A percentile compares a stretch with the other conserved stretches of the same genome.
These are phyloP conservation scores for Lingula anatina DNA, from an alignment of 2,888 invertebrate species.

Conservation along the genomic window DNA sequence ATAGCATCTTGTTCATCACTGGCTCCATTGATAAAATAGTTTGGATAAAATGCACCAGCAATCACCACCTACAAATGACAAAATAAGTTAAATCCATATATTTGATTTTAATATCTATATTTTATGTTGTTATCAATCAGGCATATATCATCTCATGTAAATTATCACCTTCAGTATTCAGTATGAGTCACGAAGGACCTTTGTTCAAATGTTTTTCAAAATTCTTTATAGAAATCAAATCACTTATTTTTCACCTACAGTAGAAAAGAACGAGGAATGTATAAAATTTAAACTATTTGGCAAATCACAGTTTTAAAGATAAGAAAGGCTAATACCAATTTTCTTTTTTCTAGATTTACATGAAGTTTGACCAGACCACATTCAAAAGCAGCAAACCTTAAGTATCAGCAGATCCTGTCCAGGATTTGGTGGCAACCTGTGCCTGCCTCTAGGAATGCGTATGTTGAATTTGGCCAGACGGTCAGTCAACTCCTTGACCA, in stretches of 20 bases:
- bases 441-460: slow-evolving; percentile 49
- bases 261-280: too few species aligned
- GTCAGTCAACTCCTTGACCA: slow-evolving; percentile 66
- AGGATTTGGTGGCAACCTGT: slow-evolving; percentile 19
- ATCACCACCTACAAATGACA: slow-evolving; percentile 66
- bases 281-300: too few species aligned
- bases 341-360: neutral
- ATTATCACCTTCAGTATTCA: too few species aligned
- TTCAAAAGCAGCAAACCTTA: slow-evolving; percentile 65
- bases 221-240: too few species aligned
- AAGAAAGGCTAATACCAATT: neutral
- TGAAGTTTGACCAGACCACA: slow-evolving; percentile 47
- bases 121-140: too few species aligned
- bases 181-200: too few species aligned
- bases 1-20: slow-evolving; percentile 65
- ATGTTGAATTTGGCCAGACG: slow-evolving; percentile 64
- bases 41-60: slow-evolving; percentile 88
- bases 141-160: too few species aligned
- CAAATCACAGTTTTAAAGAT: too few species aligned
- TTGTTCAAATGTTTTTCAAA: too few species aligned
- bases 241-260: too few species aligned
- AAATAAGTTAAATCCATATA: too few species aligned
- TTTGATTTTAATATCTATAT: too few species aligned
- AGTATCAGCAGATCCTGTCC: slow-evolving; percentile 43
- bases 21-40: slow-evolving; percentile 71